Evolutionary conservation across 1,140 invertebrate genomes (phyloP).

Genomic region (Camponotus floridanus): DNA sequence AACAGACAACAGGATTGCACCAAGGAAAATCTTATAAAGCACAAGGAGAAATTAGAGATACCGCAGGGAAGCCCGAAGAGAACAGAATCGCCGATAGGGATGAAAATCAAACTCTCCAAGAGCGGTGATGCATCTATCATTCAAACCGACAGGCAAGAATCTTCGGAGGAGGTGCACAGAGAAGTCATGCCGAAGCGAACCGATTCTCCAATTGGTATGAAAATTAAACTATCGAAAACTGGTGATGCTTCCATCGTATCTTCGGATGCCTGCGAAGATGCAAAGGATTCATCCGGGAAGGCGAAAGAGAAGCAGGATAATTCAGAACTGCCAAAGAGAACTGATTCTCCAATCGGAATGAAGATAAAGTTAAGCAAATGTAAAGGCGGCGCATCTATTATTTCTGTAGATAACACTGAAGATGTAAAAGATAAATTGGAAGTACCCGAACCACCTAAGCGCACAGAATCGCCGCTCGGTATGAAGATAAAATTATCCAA

Average conservation of each 20-base stretch:
- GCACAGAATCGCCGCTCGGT: slow-evolving; percentile 78
- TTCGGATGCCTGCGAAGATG: slow-evolving; percentile 71
- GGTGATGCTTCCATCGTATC: slow-evolving; percentile 84
- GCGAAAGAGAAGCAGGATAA: slow-evolving; percentile 73
- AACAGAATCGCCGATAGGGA: slow-evolving; percentile 78
- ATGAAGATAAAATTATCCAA: slow-evolving; percentile 79
- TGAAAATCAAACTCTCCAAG: slow-evolving; percentile 81
- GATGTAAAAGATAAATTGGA: slow-evolving; percentile 78
- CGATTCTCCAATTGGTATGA: slow-evolving; percentile 83
- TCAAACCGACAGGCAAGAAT: slow-evolving; percentile 75
- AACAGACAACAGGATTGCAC: slow-evolving; percentile 74
- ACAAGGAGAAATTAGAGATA: slow-evolving; percentile 74
- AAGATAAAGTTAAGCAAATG: slow-evolving; percentile 82
- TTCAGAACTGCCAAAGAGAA: slow-evolving; percentile 74
- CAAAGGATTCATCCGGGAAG: slow-evolving; percentile 58
- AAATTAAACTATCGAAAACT: slow-evolving; percentile 84
- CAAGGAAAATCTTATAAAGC: slow-evolving; percentile 70
- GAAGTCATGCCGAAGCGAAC: slow-evolving; percentile 73
- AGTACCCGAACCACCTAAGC: slow-evolving; percentile 71
- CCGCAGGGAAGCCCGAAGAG: slow-evolving; percentile 71
- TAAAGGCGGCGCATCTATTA: slow-evolving; percentile 78
- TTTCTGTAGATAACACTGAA: slow-evolving; percentile 71
- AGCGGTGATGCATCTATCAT: slow-evolving; percentile 79
- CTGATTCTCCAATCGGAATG: slow-evolving; percentile 81
- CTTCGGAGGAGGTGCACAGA: slow-evolving; percentile 65